A percentile compares a stretch with the other conserved stretches of the same genome.
These are phyloP conservation scores for Brachypteracias leptosomus DNA, from an alignment of 2,113 vertebrate species.

Conservation along the genomic window DNA sequence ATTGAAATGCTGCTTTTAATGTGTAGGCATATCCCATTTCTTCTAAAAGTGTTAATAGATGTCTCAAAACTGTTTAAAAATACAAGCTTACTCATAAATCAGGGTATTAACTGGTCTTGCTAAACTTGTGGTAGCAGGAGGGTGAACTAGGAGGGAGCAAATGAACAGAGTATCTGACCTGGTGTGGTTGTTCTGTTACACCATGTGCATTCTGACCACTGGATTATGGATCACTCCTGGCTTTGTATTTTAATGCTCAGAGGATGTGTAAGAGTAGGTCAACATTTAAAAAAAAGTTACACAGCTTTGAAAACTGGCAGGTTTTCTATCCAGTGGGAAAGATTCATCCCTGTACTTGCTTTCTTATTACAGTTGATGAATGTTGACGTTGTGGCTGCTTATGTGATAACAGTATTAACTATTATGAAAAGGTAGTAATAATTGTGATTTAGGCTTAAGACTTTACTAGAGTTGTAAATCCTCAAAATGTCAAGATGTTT, in stretches of 20 bases:
- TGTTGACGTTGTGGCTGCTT: neutral
- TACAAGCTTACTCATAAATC: neutral
- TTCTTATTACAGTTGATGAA: neutral
- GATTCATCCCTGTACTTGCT: neutral
- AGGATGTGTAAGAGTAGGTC: neutral
- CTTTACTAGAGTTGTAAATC: neutral
- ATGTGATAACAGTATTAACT: neutral
- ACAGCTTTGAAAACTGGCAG: neutral
- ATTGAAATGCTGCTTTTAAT: neutral
- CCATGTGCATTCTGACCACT: neutral
- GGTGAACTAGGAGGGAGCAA: neutral
- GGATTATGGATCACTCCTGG: no score
- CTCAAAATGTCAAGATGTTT: neutral
- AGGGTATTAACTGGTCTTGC: neutral
- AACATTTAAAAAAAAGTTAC: neutral
- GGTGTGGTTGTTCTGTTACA: neutral
- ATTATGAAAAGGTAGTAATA: neutral
- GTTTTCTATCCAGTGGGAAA: neutral
- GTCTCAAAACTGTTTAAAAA: neutral
- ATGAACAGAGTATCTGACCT: neutral
- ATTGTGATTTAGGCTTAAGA: neutral
- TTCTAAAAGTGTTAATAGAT: neutral
- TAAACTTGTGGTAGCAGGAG: neutral
- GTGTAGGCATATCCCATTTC: neutral
- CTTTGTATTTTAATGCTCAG: neutral